Base-by-base conservation (phyloP, 2,113 vertebrate species). In the Tenrec ecaudatus region DNA sequence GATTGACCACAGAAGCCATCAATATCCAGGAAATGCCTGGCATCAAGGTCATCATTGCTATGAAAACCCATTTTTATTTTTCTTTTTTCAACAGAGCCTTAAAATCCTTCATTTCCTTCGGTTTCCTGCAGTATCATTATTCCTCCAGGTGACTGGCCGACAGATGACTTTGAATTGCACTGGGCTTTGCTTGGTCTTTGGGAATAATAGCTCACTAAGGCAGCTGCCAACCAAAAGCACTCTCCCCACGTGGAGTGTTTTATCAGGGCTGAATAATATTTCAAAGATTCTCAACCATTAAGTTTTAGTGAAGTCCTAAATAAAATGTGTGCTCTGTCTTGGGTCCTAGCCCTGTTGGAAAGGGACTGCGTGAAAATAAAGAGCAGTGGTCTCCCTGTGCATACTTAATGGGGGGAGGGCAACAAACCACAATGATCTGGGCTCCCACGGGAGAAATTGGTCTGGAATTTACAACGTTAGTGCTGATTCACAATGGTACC, bases 1-100 rank as follows among this genome's bases (percentile, higher is more conserved):
- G 97, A 96, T 95, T 71, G 53, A 92, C 94, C 90, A 53, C 29
- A 1, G 86, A 1, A 10, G 94, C 80, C 96, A 96, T 97, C 95
- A 96, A 96, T 97, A 90, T 94, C 92, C 0, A 0, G 94, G 89
- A 97, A 97, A 93, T 91, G 85, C 94, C 95, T 95, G 92, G 81
- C 80, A 62, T 95, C 96, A 97, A 97, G 96, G 96, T 97, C 96
- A 95, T 53, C 0, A 0, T 78, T 90, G 90, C 86, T 93, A 33
- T 90, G 91, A 94, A 89, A 95, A 64, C 29, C 66, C 23, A 29
- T 66, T 66, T 66, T 29, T 82, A 90, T 95, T 92, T 91, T 89
- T 92, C 38, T 17, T 53, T 36, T 23, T 81, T 6, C 76, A 92
- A 58, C 0, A 87, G 92, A 91, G 75, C 20, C 31, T 95, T 86